phyloP scores from a whole-genome alignment of 2,797 vertebrate genomes.

The Trachurus trachurus region DNA sequence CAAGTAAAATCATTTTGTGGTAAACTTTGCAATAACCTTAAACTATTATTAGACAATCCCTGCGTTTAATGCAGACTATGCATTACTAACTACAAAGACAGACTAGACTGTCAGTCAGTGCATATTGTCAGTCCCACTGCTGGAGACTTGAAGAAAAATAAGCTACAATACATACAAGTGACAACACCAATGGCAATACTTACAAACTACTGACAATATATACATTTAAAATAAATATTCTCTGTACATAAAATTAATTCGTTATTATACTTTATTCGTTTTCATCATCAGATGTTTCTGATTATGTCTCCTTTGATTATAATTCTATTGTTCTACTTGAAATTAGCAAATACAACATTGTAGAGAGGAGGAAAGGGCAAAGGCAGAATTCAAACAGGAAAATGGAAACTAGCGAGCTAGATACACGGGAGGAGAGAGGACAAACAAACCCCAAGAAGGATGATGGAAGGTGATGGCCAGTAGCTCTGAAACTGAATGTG shows the following conservation, averaged over 20 bases:
- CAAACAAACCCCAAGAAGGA: not conserved
- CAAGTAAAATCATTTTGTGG: constrained; percentile 58
- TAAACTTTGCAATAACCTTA: constrained; percentile 48
- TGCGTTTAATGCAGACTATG: constrained; percentile 56
- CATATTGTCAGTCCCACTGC: constrained; percentile 74
- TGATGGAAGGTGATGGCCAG: constrained; percentile 14
- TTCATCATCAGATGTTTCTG: constrained; percentile 43
- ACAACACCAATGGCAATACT: constrained; percentile 61
- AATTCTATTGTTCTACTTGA: constrained; percentile 46
- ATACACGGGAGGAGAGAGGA: constrained; percentile 4
- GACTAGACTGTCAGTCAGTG: constrained; percentile 71
- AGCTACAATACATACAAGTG: constrained; percentile 58
- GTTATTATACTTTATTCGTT: constrained; percentile 53
- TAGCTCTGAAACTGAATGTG: constrained; percentile 22
- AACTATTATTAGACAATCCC: constrained; percentile 38
- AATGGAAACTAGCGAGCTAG: constrained; percentile 18
- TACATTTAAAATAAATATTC: constrained; percentile 79
- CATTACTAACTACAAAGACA: constrained; percentile 62
- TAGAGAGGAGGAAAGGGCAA: not conserved
- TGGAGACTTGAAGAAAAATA: constrained; percentile 59
- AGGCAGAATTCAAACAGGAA: constrained; percentile 20
- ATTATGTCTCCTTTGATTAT: constrained; percentile 54
- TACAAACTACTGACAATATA: constrained; percentile 71
- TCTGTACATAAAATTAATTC: constrained; percentile 80
- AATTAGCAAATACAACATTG: constrained; percentile 48